phyloP scores from a whole-genome alignment of 2,797 vertebrate species.

The Prionace glauca region DNA sequence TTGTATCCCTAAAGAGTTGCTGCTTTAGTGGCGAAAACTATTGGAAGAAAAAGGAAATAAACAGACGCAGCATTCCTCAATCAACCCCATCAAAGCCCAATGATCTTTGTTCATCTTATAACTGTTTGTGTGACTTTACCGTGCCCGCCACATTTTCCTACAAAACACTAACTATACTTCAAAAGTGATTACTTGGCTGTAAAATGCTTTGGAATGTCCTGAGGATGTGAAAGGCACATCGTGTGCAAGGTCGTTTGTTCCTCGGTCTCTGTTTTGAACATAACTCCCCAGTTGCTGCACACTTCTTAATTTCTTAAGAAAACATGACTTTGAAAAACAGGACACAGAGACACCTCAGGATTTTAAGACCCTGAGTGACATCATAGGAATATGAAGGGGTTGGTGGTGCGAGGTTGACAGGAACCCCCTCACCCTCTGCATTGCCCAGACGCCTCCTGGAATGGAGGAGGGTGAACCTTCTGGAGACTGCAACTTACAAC shows the following conservation, averaged over 20 bases:
- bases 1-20: background rate
- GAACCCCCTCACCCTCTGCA: no score
- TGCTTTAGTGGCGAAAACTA: background rate
- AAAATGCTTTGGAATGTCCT: background rate
- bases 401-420: background rate
- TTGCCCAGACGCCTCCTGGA: background rate
- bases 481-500: no score
- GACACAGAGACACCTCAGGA: background rate
- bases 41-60: background rate
- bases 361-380: no score
- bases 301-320: background rate
- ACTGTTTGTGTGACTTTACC: background rate
- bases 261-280: background rate
- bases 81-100: background rate
- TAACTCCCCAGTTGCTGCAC: background rate
- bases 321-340: background rate
- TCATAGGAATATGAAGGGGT: background rate
- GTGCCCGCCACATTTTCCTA: background rate
- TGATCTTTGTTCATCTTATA: background rate
- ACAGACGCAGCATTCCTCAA: background rate
- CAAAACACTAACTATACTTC: background rate
- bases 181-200: conserved; percentile 8
- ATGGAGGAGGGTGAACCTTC: background rate
- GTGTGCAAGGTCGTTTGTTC: conserved; percentile 5
- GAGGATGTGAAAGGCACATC: background rate